Evolutionary conservation across 2,797 vertebrate genomes (phyloP).

Genomic region (Pseudocheirus occidentalis): DNA sequence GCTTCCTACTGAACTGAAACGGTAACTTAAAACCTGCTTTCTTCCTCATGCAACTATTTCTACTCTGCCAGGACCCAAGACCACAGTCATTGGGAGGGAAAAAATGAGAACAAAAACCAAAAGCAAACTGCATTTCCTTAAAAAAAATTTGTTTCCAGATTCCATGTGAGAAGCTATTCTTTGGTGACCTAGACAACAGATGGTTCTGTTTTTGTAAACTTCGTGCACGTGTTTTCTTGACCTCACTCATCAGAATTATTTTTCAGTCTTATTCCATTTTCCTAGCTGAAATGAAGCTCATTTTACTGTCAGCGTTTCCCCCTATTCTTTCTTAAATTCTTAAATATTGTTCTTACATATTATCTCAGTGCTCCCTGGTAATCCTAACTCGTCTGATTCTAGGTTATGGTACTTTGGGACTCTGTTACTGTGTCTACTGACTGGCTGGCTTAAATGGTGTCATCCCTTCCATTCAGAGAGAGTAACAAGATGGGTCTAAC

Average conservation of each 20-base stretch:
- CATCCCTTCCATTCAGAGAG: background rate
- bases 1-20: slow-evolving; percentile 67
- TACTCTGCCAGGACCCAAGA: slow-evolving; percentile 47
- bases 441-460: background rate
- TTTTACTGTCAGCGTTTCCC: background rate
- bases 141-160: background rate
- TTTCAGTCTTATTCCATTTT: background rate
- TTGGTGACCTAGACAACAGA: background rate
- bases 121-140: background rate
- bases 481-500: background rate
- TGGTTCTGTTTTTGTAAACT: background rate
- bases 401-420: background rate
- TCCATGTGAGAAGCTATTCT: background rate
- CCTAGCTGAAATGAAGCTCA: background rate
- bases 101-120: background rate
- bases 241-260: slow-evolving; percentile 1
- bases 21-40: slow-evolving; percentile 67
- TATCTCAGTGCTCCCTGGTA: background rate
- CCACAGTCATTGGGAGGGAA: slow-evolving; percentile 34
- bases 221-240: slow-evolving; percentile 20
- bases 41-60: slow-evolving; percentile 61
- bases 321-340: background rate
- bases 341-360: background rate
- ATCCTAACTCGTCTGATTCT: background rate
- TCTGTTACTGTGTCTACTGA: background rate